phyloP scores from a whole-genome alignment of 2,113 vertebrate genomes.

The Entelurus aequoreus region DNA sequence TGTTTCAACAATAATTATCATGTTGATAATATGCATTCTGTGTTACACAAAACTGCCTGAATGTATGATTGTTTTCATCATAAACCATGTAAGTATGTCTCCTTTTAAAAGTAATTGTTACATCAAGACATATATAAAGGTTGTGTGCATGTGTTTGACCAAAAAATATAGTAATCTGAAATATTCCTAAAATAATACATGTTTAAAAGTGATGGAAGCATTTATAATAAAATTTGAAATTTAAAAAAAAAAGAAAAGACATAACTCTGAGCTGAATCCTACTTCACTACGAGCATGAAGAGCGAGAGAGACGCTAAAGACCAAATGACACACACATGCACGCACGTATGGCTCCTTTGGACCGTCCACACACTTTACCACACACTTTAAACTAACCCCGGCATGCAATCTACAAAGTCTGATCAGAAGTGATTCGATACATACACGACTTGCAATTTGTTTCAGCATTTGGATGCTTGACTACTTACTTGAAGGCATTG shows the following conservation, averaged over 20 bases:
- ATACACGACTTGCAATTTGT: not conserved
- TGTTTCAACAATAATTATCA: not conserved
- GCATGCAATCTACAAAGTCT: slow-evolving; percentile 7
- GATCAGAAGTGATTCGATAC: not conserved
- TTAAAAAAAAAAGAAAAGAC: not conserved
- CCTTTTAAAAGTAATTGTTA: no score
- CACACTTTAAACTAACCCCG: not conserved
- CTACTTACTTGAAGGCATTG: slow-evolving; percentile 98
- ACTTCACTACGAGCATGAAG: not conserved
- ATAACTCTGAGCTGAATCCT: not conserved
- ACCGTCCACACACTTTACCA: not conserved
- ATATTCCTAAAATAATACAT: not conserved
- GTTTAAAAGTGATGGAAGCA: not conserved
- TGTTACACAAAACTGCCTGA: no score
- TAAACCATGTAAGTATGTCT: no score
- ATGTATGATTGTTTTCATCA: no score
- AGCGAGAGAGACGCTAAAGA: not conserved
- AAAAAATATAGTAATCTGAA: not conserved
- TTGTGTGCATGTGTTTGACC: not conserved
- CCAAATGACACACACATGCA: not conserved
- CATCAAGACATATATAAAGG: no score
- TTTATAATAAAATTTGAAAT: not conserved
- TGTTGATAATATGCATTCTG: no score
- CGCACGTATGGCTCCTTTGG: not conserved
- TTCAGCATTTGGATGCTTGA: not conserved